A percentile compares a stretch with the other conserved stretches of the same genome.
Conservation (phyloP, 2,113 vertebrate species). For the Cebidichthys violaceus region DNA sequence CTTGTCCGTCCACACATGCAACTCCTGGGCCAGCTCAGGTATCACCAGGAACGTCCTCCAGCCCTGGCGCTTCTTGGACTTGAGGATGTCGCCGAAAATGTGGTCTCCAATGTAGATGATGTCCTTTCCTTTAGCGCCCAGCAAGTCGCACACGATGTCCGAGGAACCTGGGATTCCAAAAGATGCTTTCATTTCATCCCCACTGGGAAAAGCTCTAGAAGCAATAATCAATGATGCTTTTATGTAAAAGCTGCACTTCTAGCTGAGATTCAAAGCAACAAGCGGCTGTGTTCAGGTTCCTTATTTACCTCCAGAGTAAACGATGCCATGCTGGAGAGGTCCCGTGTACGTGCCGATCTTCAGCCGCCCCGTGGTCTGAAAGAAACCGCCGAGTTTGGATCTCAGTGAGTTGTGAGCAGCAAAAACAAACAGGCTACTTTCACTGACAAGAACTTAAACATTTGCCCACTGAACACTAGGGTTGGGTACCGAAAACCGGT, state of each 20-base stretch:
- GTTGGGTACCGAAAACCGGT: too few relatives aligned
- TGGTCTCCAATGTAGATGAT: constrained; percentile 97
- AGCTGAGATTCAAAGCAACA: not conserved
- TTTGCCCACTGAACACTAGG: too few relatives aligned
- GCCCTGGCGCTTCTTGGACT: constrained; percentile 96
- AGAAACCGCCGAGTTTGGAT: not conserved
- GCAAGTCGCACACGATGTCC: constrained; percentile 93
- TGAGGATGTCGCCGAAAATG: constrained; percentile 97
- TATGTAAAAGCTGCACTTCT: not conserved
- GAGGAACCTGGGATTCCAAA: constrained; percentile 87
- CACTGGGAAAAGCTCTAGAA: not conserved
- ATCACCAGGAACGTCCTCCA: constrained; percentile 97
- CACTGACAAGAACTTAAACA: too few relatives aligned
- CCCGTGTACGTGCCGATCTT: constrained; percentile 98
- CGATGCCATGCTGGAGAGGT: constrained; percentile 92
- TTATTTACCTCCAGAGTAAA: constrained; percentile 94
- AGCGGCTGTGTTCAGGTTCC: not conserved
- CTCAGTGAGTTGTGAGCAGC: too few relatives aligned
- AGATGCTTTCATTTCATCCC: too few relatives aligned
- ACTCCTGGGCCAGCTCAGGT: constrained; percentile 93
- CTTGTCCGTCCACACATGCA: constrained; percentile 97
- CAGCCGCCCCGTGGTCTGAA: constrained; percentile 91
- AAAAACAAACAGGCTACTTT: too few relatives aligned
- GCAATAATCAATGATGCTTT: not conserved
- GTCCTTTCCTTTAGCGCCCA: constrained; percentile 95